Evolutionary conservation across 2,888 invertebrate species (phyloP).

Genomic region (Polyploca ridens): DNA sequence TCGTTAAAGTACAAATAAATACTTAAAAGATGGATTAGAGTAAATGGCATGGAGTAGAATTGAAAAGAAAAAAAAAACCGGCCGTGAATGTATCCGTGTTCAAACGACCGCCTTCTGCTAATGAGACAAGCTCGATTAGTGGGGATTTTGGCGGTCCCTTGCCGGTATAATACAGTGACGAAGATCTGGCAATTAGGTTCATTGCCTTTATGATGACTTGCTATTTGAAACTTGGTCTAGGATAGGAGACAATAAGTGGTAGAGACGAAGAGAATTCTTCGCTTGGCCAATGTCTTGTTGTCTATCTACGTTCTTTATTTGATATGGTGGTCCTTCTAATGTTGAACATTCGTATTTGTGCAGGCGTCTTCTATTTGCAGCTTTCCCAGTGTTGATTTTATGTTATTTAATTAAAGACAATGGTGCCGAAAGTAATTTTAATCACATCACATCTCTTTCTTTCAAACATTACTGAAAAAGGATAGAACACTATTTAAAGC

Average conservation of each 20-base stretch:
- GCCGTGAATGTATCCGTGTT: constrained; percentile 54
- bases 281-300: too few relatives aligned
- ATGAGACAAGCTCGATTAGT: constrained; percentile 58
- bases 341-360: too few relatives aligned
- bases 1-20: constrained; percentile 15
- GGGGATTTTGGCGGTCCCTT: constrained; percentile 40
- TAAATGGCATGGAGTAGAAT: constrained; percentile 22
- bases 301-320: too few relatives aligned
- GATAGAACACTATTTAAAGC: too few relatives aligned
- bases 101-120: constrained; percentile 54
- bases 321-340: too few relatives aligned
- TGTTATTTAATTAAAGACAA: too few relatives aligned
- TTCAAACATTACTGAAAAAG: too few relatives aligned
- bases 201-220: not conserved
- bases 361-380: too few relatives aligned
- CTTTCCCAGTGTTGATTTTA: too few relatives aligned
- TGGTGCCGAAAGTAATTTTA: too few relatives aligned
- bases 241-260: not conserved
- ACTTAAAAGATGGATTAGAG: not conserved
- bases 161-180: constrained; percentile 2
- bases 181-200: constrained; percentile 7
- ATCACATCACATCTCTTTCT: too few relatives aligned
- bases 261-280: too few relatives aligned
- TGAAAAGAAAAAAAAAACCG: constrained; percentile 45
- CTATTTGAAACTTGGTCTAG: not conserved